Conservation (phyloP, 2,888 invertebrate genomes). For the Aspidapion aeneum region DNA sequence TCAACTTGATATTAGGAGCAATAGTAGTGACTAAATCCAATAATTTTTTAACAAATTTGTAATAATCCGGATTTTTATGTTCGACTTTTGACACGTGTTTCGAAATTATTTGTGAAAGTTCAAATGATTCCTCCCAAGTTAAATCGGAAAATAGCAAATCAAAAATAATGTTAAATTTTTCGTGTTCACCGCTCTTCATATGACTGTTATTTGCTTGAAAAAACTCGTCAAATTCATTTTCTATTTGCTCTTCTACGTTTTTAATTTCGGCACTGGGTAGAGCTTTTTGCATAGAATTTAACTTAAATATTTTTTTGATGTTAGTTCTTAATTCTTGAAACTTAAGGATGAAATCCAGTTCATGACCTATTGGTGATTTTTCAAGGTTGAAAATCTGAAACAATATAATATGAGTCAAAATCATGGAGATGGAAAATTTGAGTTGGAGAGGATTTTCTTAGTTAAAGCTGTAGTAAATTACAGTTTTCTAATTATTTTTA, state of each 20-base stretch:
- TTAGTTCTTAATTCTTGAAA: slow-evolving; percentile 48
- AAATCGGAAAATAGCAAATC: slow-evolving; percentile 40
- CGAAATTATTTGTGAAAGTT: slow-evolving; percentile 34
- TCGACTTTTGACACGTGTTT: slow-evolving; percentile 29
- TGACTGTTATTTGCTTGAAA: neutral
- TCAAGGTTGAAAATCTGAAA: slow-evolving; percentile 67
- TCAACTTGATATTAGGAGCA: slow-evolving; percentile 27
- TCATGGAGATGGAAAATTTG: too few species aligned
- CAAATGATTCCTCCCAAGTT: slow-evolving; percentile 35
- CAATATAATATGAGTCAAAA: slow-evolving; percentile 25
- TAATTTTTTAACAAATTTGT: slow-evolving; percentile 37
- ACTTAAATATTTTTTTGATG: slow-evolving; percentile 39
- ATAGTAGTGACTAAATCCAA: slow-evolving; percentile 33
- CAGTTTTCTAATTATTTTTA: too few species aligned
- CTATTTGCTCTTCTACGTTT: slow-evolving; percentile 58
- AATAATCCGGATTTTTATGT: slow-evolving; percentile 31
- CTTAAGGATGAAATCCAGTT: slow-evolving; percentile 67
- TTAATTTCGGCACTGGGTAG: slow-evolving; percentile 51
- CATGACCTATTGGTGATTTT: slow-evolving; percentile 60
- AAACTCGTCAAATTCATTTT: slow-evolving; percentile 42
- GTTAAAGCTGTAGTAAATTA: too few species aligned
- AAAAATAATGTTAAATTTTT: slow-evolving; percentile 45
- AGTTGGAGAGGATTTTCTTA: too few species aligned
- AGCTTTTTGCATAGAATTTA: slow-evolving; percentile 42
- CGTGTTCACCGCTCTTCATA: slow-evolving; percentile 9